Base-by-base conservation (phyloP, 2,888 invertebrate genomes). In the Dynastes maya region DNA sequence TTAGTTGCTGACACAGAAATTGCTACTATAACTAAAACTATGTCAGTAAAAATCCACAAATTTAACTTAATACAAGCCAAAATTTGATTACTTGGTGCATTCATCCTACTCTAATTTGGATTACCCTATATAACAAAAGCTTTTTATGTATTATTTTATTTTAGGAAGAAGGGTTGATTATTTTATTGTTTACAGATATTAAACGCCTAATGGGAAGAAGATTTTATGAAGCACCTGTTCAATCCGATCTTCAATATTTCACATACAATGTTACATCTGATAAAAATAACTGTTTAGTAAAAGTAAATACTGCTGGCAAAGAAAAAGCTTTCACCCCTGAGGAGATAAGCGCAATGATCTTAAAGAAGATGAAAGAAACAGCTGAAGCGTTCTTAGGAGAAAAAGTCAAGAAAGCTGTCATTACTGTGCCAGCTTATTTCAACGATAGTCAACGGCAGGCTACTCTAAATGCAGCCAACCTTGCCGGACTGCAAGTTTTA, bases 381-480 rank as follows among this genome's bases (percentile, higher is more conserved):
- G 81, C 80, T 4, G 81, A 82, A 76, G 58, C 63, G 9, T 75
- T 81, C 45, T 68, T 83, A 11, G 80, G 79, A 2, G 13, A 77
- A 13, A 49, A 49, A n/a, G 80, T 84, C 2, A 78, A 49, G n/a
- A 83, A 81, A 72, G 84, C 82, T 22, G 83, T 84, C 11, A 80
- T 84, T 27, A 84, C 85, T 1, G 84, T 85, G 11, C 85, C 85
- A 1, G 84, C 85, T 3, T 82, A 84, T 80, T 84, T 85, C 63
- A 84, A 82, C 78, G 81, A 84, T 55, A 58, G 79, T 1, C 84
- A 84, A 78, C 76, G 85, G 51, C 81, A 83, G 65, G 84, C 83
- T 13, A 85, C 84, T 2, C 82, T 82, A 68, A 81, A 82, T 16
- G 84, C 84, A 13, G 84, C 81, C 4, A 80, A 72, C 71, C 81